These are phyloP conservation scores for Galbula dea DNA, from an alignment of 2,113 vertebrate species.

Conservation along the genomic window DNA sequence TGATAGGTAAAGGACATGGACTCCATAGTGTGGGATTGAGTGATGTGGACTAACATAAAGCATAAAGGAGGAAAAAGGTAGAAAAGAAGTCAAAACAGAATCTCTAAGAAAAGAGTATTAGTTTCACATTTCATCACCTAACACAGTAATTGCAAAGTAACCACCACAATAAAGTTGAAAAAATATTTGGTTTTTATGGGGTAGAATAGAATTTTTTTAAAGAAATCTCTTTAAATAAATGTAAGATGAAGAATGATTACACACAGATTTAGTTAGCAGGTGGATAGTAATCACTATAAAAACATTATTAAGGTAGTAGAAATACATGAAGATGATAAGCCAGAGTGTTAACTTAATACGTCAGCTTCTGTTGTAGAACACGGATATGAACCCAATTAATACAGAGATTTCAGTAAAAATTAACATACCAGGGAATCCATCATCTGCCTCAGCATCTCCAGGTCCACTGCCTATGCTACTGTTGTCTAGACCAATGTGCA, in stretches of 20 bases:
- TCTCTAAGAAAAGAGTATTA: constrained; percentile 30
- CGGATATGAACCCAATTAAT: background rate
- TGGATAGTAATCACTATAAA: background rate
- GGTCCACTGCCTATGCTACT: constrained; percentile 91
- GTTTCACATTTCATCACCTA: constrained; percentile 15
- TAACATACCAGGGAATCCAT: constrained; percentile 84
- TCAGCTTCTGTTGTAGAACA: background rate
- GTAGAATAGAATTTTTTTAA: background rate
- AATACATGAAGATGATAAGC: background rate
- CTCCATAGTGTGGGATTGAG: constrained; percentile 90
- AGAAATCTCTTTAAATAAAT: background rate
- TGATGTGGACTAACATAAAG: constrained; percentile 85
- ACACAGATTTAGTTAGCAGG: background rate
- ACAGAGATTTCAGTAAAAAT: background rate
- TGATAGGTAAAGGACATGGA: constrained; percentile 97
- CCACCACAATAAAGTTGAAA: background rate
- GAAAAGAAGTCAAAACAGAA: constrained; percentile 57
- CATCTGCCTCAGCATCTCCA: constrained; percentile 87
- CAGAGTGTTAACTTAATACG: background rate
- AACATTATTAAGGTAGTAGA: background rate
- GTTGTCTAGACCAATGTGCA: constrained; percentile 90
- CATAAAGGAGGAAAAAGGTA: constrained; percentile 60
- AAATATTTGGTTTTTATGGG: background rate
- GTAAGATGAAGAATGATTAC: background rate
- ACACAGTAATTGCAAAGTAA: background rate